Conservation (phyloP, 2,113 vertebrate genomes). For the Callocephalon fimbriatum region DNA sequence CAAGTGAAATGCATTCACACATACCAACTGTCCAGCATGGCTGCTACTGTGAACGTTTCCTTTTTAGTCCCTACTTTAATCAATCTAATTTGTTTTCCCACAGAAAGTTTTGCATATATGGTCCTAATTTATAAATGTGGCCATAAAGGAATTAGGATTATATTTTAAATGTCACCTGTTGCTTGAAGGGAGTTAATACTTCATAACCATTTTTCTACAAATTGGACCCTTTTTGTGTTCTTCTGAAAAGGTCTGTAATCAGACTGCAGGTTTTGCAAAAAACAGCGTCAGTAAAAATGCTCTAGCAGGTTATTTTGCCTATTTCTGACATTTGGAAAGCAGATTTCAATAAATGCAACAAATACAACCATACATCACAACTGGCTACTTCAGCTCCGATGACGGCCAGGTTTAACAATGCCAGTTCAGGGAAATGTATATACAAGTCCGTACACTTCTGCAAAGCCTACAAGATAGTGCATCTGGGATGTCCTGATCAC, state of each 20-base stretch:
- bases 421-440: not conserved
- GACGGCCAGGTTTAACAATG: not conserved
- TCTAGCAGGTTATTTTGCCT: not conserved
- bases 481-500: not conserved
- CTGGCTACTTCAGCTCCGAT: not conserved
- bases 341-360: not conserved
- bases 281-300: not conserved
- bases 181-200: not conserved
- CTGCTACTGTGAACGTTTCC: not conserved
- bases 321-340: not conserved
- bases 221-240: not conserved
- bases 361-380: accelerated
- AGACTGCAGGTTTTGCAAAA: not conserved
- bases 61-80: not conserved
- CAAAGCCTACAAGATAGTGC: not conserved
- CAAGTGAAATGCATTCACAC: not conserved
- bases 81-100: not conserved
- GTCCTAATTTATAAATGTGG: not conserved
- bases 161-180: not conserved
- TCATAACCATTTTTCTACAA: not conserved
- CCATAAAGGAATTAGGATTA: not conserved
- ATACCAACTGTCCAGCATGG: accelerated
- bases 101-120: not conserved
- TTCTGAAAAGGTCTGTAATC: not conserved
- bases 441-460: not conserved